Conservation (phyloP, 2,888 invertebrate genomes). For the Sesamia inferens region DNA sequence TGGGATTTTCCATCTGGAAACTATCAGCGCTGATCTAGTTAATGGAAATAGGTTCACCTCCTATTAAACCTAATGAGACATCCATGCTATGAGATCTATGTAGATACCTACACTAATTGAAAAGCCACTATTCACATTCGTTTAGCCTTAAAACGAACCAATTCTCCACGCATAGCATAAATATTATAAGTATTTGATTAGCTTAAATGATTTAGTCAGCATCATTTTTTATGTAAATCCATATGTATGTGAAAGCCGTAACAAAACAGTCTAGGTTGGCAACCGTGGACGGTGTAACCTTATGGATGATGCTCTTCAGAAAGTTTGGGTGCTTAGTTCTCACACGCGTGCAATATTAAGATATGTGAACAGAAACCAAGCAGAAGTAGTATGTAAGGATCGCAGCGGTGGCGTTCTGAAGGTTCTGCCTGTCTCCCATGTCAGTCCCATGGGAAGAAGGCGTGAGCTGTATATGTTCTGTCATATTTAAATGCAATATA, state of each 20-base stretch:
- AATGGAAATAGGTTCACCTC: neutral
- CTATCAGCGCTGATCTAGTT: neutral
- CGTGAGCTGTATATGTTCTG: neutral
- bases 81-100: too few relatives aligned
- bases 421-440: neutral
- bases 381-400: neutral
- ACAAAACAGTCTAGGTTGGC: slow-evolving; percentile 4
- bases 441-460: neutral
- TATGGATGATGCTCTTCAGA: neutral
- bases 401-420: neutral
- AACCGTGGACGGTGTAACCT: neutral
- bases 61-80: neutral
- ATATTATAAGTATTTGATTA: too few relatives aligned
- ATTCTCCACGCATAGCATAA: neutral
- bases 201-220: neutral
- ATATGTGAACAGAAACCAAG: neutral
- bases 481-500: neutral
- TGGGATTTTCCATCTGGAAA: neutral
- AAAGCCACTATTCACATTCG: neutral
- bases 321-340: neutral
- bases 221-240: neutral
- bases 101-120: neutral
- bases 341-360: neutral
- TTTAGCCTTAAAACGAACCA: neutral
- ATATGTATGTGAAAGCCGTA: neutral